These are phyloP conservation scores for Physella acuta DNA, from an alignment of 1,140 invertebrate species.

Conservation along the genomic window DNA sequence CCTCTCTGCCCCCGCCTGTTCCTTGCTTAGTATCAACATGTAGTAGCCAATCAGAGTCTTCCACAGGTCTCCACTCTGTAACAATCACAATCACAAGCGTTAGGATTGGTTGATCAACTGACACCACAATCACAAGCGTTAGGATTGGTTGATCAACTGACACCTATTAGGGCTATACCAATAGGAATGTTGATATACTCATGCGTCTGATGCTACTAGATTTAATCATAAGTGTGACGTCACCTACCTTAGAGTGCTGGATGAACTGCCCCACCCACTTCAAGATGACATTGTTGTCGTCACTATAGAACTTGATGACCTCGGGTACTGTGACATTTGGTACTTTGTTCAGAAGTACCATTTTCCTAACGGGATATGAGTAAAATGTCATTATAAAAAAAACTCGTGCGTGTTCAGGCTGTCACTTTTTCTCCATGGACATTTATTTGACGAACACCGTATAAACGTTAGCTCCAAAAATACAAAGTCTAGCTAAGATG, in stretches of 20 bases:
- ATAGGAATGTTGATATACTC: background rate
- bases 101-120: background rate
- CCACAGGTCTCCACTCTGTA: constrained; percentile 30
- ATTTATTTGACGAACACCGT: no score
- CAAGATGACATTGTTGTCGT: constrained; percentile 30
- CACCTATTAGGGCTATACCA: background rate
- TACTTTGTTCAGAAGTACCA: background rate
- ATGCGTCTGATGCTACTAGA: background rate
- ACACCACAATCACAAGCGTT: background rate
- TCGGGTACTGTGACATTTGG: constrained; percentile 28
- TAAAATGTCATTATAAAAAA: no score
- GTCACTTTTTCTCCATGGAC: no score
- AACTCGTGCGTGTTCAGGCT: no score
- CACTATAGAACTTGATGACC: constrained; percentile 36
- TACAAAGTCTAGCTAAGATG: no score
- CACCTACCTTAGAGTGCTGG: constrained; percentile 17
- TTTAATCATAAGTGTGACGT: no score
- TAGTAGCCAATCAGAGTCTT: constrained; percentile 37
- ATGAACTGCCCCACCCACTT: constrained; percentile 32
- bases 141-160: background rate
- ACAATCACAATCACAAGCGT: background rate
- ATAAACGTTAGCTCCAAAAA: no score
- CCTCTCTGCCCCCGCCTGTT: constrained; percentile 41
- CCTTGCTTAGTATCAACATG: constrained; percentile 42
- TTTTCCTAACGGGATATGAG: background rate